These are phyloP conservation scores for Heliconius erato DNA, from an alignment of 2,888 invertebrate species.

Conservation along the genomic window DNA sequence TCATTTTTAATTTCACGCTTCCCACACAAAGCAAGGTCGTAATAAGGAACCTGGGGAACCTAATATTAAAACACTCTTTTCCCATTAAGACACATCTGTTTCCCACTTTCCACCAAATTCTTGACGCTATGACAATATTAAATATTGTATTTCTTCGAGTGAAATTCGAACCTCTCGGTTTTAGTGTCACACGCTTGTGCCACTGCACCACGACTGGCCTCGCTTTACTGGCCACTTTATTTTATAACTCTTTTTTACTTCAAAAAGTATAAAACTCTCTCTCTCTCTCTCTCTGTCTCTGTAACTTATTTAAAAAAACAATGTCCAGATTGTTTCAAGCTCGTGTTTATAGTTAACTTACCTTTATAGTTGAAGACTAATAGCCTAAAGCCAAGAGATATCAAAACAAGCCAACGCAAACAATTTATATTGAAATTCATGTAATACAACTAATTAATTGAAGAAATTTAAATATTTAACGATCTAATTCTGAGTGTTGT, in stretches of 20 bases:
- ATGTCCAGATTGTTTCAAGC: background rate
- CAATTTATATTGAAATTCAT: slow-evolving; percentile 28
- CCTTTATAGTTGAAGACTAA: background rate
- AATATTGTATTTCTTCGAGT: background rate
- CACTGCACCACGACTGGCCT: background rate
- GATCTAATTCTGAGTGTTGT: background rate
- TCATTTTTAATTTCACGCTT: too few relatives aligned
- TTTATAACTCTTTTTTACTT: too few relatives aligned
- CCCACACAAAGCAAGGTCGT: too few relatives aligned
- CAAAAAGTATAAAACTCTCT: too few relatives aligned
- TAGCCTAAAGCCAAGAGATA: slow-evolving; percentile 26
- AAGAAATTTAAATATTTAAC: slow-evolving; percentile 27
- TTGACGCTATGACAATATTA: too few relatives aligned
- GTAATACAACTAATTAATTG: slow-evolving; percentile 29
- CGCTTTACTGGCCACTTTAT: too few relatives aligned
- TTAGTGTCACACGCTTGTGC: background rate
- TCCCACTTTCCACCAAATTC: too few relatives aligned
- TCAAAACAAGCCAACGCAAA: slow-evolving; percentile 30
- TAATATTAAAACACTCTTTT: too few relatives aligned
- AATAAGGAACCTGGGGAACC: too few relatives aligned
- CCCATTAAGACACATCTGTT: too few relatives aligned
- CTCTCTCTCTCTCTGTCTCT: too few relatives aligned
- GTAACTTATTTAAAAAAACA: too few relatives aligned
- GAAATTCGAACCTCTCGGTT: background rate
- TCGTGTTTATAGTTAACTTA: background rate